A percentile compares a stretch with the other conserved stretches of the same genome.
These are phyloP conservation scores for Paguma larvata DNA, from an alignment of 2,797 vertebrate genomes.

Conservation along the genomic window DNA sequence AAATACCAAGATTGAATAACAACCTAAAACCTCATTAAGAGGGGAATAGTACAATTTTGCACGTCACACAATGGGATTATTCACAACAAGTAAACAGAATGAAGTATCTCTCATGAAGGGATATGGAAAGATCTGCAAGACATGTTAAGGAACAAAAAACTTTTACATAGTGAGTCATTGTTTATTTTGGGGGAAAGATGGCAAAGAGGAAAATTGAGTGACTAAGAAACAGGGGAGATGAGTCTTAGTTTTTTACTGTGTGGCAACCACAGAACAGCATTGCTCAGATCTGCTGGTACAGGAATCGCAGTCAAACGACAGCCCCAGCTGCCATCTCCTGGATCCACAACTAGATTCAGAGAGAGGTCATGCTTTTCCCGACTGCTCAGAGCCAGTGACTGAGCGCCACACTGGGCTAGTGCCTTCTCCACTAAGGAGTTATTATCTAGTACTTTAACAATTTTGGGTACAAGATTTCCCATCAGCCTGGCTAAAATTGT, in stretches of 20 bases:
- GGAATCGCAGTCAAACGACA: not conserved
- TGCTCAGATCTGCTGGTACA: not conserved
- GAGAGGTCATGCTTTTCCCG: not conserved
- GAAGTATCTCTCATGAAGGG: not conserved
- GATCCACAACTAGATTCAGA: not conserved
- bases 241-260: not conserved
- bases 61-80: not conserved
- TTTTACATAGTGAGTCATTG: not conserved
- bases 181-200: not conserved
- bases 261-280: not conserved
- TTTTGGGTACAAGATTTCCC: not conserved
- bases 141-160: not conserved
- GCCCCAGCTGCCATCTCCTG: not conserved
- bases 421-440: not conserved
- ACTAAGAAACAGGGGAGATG: not conserved
- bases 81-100: not conserved
- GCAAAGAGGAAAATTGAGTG: not conserved
- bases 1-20: not conserved
- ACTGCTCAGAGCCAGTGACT: not conserved
- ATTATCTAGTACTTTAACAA: not conserved
- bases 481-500: not conserved
- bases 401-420: not conserved
- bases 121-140: not conserved
- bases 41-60: not conserved
- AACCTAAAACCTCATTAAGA: not conserved